Base-by-base conservation (phyloP, 2,797 vertebrate species). In the Notolabrus celidotus region DNA sequence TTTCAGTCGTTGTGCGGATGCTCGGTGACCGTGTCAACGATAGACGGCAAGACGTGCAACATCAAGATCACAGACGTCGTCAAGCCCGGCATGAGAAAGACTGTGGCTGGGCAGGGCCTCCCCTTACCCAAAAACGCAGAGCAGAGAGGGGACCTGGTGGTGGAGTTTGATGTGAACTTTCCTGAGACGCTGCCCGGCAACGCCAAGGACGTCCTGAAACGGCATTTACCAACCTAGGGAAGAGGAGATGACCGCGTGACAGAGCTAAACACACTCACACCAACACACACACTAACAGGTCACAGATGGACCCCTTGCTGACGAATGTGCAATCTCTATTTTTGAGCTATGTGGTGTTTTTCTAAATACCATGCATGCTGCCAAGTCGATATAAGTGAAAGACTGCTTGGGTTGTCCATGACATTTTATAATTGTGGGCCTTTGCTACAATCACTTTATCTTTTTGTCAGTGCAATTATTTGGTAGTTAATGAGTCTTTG, bases 91-190 rank as follows among this genome's bases (percentile, higher is more conserved):
- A 96, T 97, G 96, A 97, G 97, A 89, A 96, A 96, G 93, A 95
- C 95, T 88, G 96, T 99, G 74, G 94, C 96, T 29, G 96, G 97
- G 57, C 97, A 98, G 88, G 98, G 98, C 62, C 96, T 99, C 62
- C 98, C 98, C 0, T 92, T 98, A 79, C 98, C 98, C 49, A 99
- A 99, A 93, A 98, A 94, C 92, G 96, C 97, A 0, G 96, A 98
- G 73, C 97, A 98, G 83, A 95, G 97, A 82, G 98, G 98, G 72
- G 98, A 99, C 80, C 96, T 99, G 80, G 95, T 99, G 88, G 97
- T 99, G 90, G 98, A 99, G 86, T 99, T 99, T 90, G 97, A 99
- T 25, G 97, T 99, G 63, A 93, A 95, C 89, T 99, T 99, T 87
- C 98, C 98, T 0, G 98, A 99, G 22, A 93, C 89, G 82, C 93